phyloP scores from a whole-genome alignment of 2,797 vertebrate species.

The Acrossocheilus wenchowensis region DNA sequence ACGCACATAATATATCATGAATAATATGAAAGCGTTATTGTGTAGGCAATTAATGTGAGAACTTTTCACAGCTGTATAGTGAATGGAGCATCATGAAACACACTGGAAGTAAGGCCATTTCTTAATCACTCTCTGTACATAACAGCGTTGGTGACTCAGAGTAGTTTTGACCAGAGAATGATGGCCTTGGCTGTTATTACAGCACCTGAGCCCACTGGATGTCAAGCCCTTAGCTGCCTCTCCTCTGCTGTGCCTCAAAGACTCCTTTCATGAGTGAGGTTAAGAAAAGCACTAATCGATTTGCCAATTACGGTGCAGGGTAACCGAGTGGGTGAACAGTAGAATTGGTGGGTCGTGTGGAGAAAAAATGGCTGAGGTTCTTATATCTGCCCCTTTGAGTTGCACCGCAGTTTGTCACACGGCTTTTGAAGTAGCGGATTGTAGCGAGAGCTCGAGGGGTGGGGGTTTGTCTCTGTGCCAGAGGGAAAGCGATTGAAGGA shows the following conservation, averaged over 20 bases:
- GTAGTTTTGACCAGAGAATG: constrained; percentile 33
- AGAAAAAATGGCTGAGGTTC: constrained; percentile 63
- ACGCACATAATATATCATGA: neutral
- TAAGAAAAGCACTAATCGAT: constrained; percentile 79
- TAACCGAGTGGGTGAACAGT: constrained; percentile 62
- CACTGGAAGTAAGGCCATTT: neutral
- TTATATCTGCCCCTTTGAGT: constrained; percentile 76
- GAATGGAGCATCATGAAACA: neutral
- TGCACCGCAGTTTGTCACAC: constrained; percentile 77
- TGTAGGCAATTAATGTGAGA: neutral
- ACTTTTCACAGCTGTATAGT: constrained; percentile 6
- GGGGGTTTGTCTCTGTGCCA: constrained; percentile 75
- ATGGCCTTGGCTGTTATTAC: constrained; percentile 50
- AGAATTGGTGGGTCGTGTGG: constrained; percentile 66
- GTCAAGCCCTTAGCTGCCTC: constrained; percentile 57
- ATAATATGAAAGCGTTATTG: constrained; percentile 23
- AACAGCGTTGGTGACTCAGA: neutral
- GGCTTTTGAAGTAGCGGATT: constrained; percentile 80
- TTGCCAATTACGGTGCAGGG: constrained; percentile 70
- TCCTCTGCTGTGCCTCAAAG: constrained; percentile 61
- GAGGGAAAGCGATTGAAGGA: constrained; percentile 78
- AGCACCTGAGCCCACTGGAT: constrained; percentile 60
- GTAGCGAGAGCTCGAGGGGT: constrained; percentile 65
- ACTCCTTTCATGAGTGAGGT: constrained; percentile 64
- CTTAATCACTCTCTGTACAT: constrained; percentile 22